Conservation (phyloP, 2,113 vertebrate genomes). For the Paracanthobrama guichenoti region DNA sequence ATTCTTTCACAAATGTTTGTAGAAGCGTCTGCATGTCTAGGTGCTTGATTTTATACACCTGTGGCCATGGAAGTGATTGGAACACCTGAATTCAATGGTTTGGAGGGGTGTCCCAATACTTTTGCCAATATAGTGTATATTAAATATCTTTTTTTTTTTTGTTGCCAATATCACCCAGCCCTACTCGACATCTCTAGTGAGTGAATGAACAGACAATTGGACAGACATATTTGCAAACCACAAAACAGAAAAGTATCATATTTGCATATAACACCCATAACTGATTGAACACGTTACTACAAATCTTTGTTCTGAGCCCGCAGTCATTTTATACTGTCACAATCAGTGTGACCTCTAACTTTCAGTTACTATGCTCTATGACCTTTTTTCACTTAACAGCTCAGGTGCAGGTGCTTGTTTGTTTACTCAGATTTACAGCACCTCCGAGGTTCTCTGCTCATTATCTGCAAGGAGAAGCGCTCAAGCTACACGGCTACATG, state of each 20-base stretch:
- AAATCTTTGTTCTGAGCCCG: not conserved
- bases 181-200: not conserved
- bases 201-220: not conserved
- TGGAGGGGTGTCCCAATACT: too few relatives aligned
- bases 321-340: not conserved
- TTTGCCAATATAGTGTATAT: not conserved
- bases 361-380: not conserved
- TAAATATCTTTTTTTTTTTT: not conserved
- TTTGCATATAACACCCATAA: not conserved
- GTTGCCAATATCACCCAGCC: not conserved
- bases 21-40: too few relatives aligned
- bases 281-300: not conserved
- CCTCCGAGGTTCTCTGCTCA: slow-evolving; percentile 1
- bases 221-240: not conserved
- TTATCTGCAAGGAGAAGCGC: slow-evolving; percentile 45
- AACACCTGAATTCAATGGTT: too few relatives aligned
- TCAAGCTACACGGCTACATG: slow-evolving; percentile 25
- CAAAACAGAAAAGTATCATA: not conserved
- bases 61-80: too few relatives aligned
- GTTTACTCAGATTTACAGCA: slow-evolving; percentile 37
- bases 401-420: slow-evolving; percentile 29
- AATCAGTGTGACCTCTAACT: slow-evolving; percentile 15
- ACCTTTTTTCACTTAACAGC: slow-evolving; percentile 29
- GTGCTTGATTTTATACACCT: too few relatives aligned
- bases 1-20: too few relatives aligned